phyloP scores from a whole-genome alignment of 2,888 invertebrate genomes.

The Exocentrus adspersus region DNA sequence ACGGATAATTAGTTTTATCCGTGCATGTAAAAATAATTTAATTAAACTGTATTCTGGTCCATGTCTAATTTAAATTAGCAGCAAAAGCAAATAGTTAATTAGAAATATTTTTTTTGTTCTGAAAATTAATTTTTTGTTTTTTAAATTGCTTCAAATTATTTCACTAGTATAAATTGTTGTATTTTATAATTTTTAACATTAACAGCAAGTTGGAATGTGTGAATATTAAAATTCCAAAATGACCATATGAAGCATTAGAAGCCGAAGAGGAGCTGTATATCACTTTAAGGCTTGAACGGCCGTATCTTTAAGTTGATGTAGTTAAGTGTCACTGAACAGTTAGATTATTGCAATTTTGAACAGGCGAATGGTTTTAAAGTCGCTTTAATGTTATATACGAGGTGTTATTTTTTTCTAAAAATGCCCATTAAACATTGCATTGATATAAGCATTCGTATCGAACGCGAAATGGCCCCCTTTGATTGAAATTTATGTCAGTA shows the following conservation, averaged over 20 bases:
- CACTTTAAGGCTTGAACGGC: background rate
- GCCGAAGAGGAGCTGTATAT: background rate
- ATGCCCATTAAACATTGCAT: constrained; percentile 39
- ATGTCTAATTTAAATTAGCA: background rate
- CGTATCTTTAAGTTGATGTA: constrained; percentile 13
- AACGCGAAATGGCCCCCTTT: constrained; percentile 40
- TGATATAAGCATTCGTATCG: constrained; percentile 40
- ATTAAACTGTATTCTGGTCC: background rate
- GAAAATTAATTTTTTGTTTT: too few species aligned
- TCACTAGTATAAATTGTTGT: too few species aligned
- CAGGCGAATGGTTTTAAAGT: constrained; percentile 36
- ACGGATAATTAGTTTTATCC: background rate
- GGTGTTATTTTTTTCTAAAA: constrained; percentile 35
- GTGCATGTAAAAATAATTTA: background rate
- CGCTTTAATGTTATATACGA: constrained; percentile 35
- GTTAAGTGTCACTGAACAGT: constrained; percentile 5
- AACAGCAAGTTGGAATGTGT: background rate
- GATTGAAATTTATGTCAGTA: constrained; percentile 46
- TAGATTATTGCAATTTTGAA: constrained; percentile 40
- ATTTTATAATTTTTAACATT: background rate
- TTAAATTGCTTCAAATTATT: too few species aligned
- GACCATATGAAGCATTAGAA: background rate
- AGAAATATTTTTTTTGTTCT: too few species aligned
- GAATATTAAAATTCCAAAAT: background rate
- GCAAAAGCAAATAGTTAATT: too few species aligned